phyloP scores from a whole-genome alignment of 2,797 vertebrate genomes.

The Hydrophis major region DNA sequence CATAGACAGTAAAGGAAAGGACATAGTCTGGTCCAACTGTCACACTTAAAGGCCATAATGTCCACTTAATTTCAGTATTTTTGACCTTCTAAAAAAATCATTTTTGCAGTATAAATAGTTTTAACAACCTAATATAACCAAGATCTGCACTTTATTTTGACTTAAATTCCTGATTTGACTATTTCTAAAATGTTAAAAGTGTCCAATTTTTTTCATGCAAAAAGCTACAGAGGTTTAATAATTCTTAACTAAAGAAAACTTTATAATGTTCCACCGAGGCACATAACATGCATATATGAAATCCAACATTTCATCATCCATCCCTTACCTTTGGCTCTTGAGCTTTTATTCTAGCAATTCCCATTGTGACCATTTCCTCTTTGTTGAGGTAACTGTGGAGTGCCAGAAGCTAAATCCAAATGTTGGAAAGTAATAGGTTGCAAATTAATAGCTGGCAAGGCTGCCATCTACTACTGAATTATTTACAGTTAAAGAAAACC shows the following conservation, averaged over 20 bases:
- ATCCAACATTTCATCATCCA: slow-evolving; percentile 2
- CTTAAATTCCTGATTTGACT: not conserved
- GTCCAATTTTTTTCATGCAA: not conserved
- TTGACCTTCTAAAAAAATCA: not conserved
- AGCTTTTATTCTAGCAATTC: slow-evolving; percentile 21
- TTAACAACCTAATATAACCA: not conserved
- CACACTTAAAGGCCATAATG: not conserved
- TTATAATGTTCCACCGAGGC: slow-evolving; percentile 2
- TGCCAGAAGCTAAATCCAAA: slow-evolving; percentile 48
- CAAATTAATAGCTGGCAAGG: slow-evolving; percentile 43
- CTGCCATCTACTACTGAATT: slow-evolving; percentile 40
- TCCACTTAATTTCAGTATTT: not conserved
- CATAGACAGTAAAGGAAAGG: not conserved
- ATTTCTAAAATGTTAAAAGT: not conserved
- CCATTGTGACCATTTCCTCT: slow-evolving; percentile 27
- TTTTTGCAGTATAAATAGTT: not conserved
- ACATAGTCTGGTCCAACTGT: not conserved
- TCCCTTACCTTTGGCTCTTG: slow-evolving; percentile 33
- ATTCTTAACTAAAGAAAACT: not conserved
- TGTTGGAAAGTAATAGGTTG: slow-evolving; percentile 41
- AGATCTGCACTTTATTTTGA: too few species aligned
- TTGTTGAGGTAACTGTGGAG: slow-evolving; percentile 22
- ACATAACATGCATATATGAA: slow-evolving; percentile 27
- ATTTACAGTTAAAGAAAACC: slow-evolving; percentile 42
- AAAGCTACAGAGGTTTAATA: rapidly evolving